Percentiles rank a stretch among this genome's conserved stretches.
Evolutionary conservation across 2,113 vertebrate species (phyloP).

Genomic region (Gambusia holbrooki): DNA sequence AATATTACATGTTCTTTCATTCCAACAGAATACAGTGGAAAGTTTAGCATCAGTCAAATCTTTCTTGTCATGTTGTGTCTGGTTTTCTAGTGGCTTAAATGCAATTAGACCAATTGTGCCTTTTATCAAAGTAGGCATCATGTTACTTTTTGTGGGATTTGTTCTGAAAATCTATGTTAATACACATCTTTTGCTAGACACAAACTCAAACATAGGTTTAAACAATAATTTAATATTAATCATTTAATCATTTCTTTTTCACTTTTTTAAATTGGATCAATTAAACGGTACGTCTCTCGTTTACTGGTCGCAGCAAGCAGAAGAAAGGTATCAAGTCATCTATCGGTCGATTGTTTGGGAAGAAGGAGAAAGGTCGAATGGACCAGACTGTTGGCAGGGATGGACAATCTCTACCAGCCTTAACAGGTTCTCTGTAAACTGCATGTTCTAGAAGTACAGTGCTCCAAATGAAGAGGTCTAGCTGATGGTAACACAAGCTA

Average conservation of each 20-base stretch:
- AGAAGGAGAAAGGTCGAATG: slow-evolving; percentile 93
- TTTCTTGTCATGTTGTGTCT: too few relatives aligned
- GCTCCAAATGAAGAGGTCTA: not conserved
- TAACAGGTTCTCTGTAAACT: slow-evolving; percentile 80
- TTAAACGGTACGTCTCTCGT: not conserved
- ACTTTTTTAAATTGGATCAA: not conserved
- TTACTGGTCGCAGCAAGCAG: slow-evolving; percentile 84
- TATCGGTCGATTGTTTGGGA: slow-evolving; percentile 93
- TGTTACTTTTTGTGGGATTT: too few relatives aligned
- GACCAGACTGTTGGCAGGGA: slow-evolving; percentile 87
- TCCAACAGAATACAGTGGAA: too few relatives aligned
- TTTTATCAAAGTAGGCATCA: too few relatives aligned
- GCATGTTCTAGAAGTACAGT: not conserved
- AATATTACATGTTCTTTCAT: too few relatives aligned
- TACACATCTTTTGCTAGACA: too few relatives aligned
- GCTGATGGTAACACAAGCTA: not conserved
- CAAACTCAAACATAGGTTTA: too few relatives aligned
- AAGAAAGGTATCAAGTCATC: slow-evolving; percentile 97
- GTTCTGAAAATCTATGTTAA: too few relatives aligned
- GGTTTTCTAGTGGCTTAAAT: too few relatives aligned
- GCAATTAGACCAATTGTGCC: too few relatives aligned
- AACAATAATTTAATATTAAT: too few relatives aligned
- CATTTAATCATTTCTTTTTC: not conserved
- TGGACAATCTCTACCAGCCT: slow-evolving; percentile 77
- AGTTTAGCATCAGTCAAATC: too few relatives aligned